Base-by-base conservation (phyloP, 2,888 invertebrate species). In the Caenorhabditis zanzibari region DNA sequence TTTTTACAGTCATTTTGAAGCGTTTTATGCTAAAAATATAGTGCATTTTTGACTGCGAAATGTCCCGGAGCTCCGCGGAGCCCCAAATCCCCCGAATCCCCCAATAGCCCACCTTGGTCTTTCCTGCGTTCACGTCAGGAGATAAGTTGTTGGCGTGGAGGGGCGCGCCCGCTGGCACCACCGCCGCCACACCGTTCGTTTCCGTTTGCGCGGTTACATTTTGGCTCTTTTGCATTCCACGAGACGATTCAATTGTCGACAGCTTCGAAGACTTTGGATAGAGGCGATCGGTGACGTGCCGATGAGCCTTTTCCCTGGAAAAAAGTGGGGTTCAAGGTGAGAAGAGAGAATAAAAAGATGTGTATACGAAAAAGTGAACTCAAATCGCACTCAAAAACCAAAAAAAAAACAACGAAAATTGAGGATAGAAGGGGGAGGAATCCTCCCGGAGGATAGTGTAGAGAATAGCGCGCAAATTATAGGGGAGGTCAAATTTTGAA, bases 151-250 rank as follows among this genome's bases (percentile, higher is more conserved):
- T 38, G 73, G 84, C 74, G 81, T 79, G 77, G 61, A 73, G 73
- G 47, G 35, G 63, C 5, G 19, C 19, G 77, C 71, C 84, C 52
- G 44, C 32, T 61, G 79, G 47, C 47, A 47, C 47, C 47, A 47
- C 75, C 38, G 76, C 79, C 68, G 52, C 86, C 84, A 81, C 86
- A 68, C 83, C 86, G 24, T 69, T 66, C 35, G 64, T 44, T 64
- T 75, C 71, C 38, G 69, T 75, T 66, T 35, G 58, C 52, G 28
- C 63, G 81, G 81, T 85, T 79, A 87, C 87, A 87, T 87, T 84
- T 75, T 77, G 76, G 75, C 80, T 76, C 66, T 82, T 87, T 87
- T 84, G 77, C 87, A 87, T 87, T 82, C 80, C 84, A 84, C 84
- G 87, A 73, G 68, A 81, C 73, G 69, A 81, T 73, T 82, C 82